Conservation (phyloP, 2,113 vertebrate species). For the Crotalus viridis region DNA sequence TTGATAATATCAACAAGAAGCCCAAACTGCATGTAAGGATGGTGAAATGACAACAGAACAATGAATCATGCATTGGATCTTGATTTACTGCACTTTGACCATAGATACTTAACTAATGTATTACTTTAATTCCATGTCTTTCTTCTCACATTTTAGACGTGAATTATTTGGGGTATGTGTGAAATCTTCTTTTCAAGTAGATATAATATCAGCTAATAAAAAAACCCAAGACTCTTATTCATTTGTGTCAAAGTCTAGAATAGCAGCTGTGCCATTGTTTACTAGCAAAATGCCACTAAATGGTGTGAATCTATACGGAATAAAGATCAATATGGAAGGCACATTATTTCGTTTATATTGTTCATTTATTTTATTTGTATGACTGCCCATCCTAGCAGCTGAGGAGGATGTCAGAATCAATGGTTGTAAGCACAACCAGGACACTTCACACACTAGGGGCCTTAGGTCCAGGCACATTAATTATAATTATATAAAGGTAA, state of each 20-base stretch:
- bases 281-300: not conserved
- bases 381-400: not conserved
- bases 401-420: not conserved
- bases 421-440: not conserved
- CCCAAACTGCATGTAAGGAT: not conserved
- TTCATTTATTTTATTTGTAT: not conserved
- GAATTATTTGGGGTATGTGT: not conserved
- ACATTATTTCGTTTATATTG: not conserved
- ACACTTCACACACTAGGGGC: not conserved
- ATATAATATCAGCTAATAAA: not conserved
- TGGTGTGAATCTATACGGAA: not conserved
- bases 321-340: not conserved
- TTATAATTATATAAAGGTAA: not conserved
- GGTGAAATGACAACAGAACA: not conserved
- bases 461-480: not conserved
- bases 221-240: not conserved
- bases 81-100: not conserved
- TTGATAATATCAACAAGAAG: conserved; percentile 1
- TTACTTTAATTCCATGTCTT: not conserved
- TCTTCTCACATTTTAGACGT: not conserved
- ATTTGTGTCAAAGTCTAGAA: not conserved
- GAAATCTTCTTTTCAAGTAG: not conserved
- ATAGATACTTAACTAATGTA: not conserved
- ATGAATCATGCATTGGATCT: not conserved
- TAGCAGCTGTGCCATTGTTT: not conserved